Evolutionary conservation across 1,140 invertebrate genomes (phyloP).

Genomic region (Heliconius nattereri): DNA sequence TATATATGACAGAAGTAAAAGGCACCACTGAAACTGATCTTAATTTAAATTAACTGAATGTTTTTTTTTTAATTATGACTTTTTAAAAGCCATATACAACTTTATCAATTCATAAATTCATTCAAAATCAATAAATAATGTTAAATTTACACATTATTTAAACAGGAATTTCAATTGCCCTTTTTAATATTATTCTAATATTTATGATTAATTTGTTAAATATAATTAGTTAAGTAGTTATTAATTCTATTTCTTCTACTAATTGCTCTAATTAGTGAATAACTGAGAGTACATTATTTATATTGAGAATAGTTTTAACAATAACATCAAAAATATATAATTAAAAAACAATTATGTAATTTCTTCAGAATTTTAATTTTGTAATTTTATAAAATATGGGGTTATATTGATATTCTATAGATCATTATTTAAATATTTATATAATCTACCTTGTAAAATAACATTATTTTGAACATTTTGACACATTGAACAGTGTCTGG

Average conservation of each 20-base stretch:
- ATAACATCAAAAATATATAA: not conserved
- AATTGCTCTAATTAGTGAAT: not conserved
- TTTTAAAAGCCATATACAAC: not conserved
- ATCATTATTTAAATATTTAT: not conserved
- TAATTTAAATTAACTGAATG: not conserved
- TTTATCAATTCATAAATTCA: too few relatives aligned
- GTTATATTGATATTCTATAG: too few relatives aligned
- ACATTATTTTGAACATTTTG: too few relatives aligned
- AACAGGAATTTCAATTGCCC: not conserved
- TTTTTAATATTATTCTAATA: not conserved
- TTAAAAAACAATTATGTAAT: not conserved
- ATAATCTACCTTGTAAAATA: too few relatives aligned
- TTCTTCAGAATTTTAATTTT: too few relatives aligned
- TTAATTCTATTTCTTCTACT: not conserved
- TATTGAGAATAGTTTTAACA: not conserved
- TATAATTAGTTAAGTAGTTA: not conserved
- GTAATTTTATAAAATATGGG: too few relatives aligned
- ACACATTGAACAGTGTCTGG: too few relatives aligned
- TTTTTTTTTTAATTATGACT: not conserved
- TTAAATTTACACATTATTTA: not conserved
- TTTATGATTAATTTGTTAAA: not conserved
- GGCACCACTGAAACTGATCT: slow-evolving; percentile 43
- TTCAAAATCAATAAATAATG: not conserved
- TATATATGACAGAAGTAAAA: slow-evolving; percentile 52
- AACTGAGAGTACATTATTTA: not conserved